Percentiles rank a stretch among this genome's conserved stretches.
Evolutionary conservation across 1,140 invertebrate species (phyloP).

Genomic region (Caenorhabditis elegans): WBcel235 BX284606.5:676001-676500

Average conservation of each 20-base stretch:
- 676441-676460: too few species aligned
- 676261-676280: neutral
- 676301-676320: neutral
- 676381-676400: neutral
- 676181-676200: conserved; percentile 20
- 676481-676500: neutral
- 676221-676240: neutral
- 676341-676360: neutral
- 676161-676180: conserved; percentile 7
- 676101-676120: neutral
- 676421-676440: too few species aligned
- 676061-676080: neutral
- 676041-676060: neutral
- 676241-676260: neutral
- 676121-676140: neutral
- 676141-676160: neutral
- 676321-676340: neutral
- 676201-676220: neutral
- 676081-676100: neutral
- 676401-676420: neutral
- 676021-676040: neutral
- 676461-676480: too few species aligned
- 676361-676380: neutral
- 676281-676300: neutral
- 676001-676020: too few species aligned